Evolutionary conservation across 2,888 invertebrate genomes (phyloP).

Genomic region (Xanthorhoe spadicearia): DNA sequence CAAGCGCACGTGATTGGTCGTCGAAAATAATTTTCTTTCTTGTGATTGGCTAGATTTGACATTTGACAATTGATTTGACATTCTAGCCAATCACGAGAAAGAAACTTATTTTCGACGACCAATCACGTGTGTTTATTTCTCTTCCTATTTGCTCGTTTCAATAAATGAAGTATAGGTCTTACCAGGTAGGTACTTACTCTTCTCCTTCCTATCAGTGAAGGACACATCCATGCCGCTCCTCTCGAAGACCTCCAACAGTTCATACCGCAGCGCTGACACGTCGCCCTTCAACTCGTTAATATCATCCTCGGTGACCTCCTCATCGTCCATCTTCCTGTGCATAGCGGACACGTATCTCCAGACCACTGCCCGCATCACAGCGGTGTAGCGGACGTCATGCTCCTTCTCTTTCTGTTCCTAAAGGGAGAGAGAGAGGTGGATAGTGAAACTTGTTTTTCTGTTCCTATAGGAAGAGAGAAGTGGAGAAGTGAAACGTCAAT

Average conservation of each 20-base stretch:
- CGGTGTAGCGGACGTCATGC: conserved; percentile 89
- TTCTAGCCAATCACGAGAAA: too few relatives aligned
- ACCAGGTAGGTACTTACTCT: conserved; percentile 82
- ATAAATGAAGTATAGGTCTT: too few relatives aligned
- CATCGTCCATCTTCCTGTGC: conserved; percentile 93
- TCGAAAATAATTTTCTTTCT: too few relatives aligned
- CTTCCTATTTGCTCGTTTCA: too few relatives aligned
- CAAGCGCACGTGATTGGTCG: too few relatives aligned
- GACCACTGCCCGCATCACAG: conserved; percentile 95
- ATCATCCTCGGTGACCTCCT: conserved; percentile 95
- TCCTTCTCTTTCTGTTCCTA: conserved; percentile 84
- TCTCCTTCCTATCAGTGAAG: conserved; percentile 89
- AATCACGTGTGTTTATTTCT: too few relatives aligned
- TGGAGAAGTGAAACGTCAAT: too few relatives aligned
- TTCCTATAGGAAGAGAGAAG: too few relatives aligned
- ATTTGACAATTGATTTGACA: too few relatives aligned
- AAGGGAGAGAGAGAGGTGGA: not conserved
- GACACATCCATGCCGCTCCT: conserved; percentile 95
- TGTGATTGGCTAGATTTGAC: too few relatives aligned
- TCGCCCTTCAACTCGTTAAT: conserved; percentile 97
- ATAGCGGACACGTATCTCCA: conserved; percentile 96
- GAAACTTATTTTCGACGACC: too few relatives aligned
- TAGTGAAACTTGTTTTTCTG: too few relatives aligned
- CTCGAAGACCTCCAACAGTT: conserved; percentile 94
- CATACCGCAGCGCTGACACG: conserved; percentile 95